Percentiles rank a stretch among this genome's conserved stretches.
Evolutionary conservation across 2,888 invertebrate genomes (phyloP).

Genomic region (Drosophila rubida): DNA sequence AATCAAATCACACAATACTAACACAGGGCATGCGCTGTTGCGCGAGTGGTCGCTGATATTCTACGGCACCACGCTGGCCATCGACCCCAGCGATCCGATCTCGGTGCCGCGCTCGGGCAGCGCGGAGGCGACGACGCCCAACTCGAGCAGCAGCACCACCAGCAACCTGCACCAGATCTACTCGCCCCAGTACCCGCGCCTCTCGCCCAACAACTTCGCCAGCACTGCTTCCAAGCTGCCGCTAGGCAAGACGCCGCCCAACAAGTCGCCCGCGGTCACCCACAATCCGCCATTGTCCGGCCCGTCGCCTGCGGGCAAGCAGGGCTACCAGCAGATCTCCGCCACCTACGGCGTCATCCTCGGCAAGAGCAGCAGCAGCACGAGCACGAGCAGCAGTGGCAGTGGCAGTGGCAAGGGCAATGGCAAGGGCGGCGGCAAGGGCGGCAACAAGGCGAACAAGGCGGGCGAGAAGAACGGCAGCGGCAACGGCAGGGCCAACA

Average conservation of each 20-base stretch:
- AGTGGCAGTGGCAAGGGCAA: slow-evolving; percentile 52
- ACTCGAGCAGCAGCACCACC: slow-evolving; percentile 74
- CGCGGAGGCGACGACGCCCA: slow-evolving; percentile 81
- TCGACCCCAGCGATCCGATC: slow-evolving; percentile 88
- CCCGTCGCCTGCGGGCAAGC: slow-evolving; percentile 64
- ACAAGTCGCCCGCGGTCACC: slow-evolving; percentile 75
- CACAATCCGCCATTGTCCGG: slow-evolving; percentile 65
- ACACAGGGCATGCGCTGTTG: slow-evolving; percentile 92
- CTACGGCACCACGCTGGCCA: slow-evolving; percentile 92
- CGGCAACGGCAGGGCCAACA: slow-evolving; percentile 58
- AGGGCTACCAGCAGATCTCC: slow-evolving; percentile 82
- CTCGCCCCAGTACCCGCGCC: slow-evolving; percentile 83
- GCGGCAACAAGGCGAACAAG: slow-evolving; percentile 58
- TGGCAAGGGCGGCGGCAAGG: slow-evolving; percentile 46
- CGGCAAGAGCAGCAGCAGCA: slow-evolving; percentile 54
- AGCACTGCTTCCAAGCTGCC: slow-evolving; percentile 67
- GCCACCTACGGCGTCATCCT: slow-evolving; percentile 81
- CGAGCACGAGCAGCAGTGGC: slow-evolving; percentile 27
- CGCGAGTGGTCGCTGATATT: slow-evolving; percentile 97
- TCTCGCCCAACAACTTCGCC: slow-evolving; percentile 81
- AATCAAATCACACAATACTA: not conserved
- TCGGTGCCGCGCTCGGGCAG: slow-evolving; percentile 83
- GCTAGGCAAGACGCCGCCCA: slow-evolving; percentile 66
- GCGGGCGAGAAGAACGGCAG: slow-evolving; percentile 45
- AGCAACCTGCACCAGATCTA: slow-evolving; percentile 83